Evolutionary conservation across 2,113 vertebrate genomes (phyloP), one percentile per base, ranked within the genome.

Genomic region (Serinus canaria): DNA sequence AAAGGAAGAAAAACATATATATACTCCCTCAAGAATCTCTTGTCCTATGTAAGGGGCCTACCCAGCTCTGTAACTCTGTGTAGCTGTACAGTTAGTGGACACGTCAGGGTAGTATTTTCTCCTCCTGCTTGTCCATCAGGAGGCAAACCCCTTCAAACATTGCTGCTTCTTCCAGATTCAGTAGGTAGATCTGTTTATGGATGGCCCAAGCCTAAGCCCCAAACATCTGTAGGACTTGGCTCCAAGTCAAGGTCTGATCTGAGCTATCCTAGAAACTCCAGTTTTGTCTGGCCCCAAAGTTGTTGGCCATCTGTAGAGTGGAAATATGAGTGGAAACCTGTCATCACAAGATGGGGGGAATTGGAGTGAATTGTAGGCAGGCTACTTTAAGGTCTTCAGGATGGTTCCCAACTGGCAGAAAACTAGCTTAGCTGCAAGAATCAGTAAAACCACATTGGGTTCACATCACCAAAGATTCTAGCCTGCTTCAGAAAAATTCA

Each of bases 251-350:
- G n/a, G 28, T 82, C 74, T 76, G 77, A 76, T 66, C 73, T 53
- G 77, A 94, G 66, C 81, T 84, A 82, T 79, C 74, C 74, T 82
- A 89, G 87, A 94, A 95, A 89, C 81, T 92, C 69, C 69, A 94
- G 66, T 64, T 94, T 91, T 87, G 53, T 81, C 94, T 95, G 74
- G 83, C 83, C 68, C 56, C 81, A 76, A 86, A 83, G 69, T 84
- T 87, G 44, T 16, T 86, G 59, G 73, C 80, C 39, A 92, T 81
- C 89, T 67, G 55, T 76, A 89, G 47, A 83, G 83, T 83, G 73
- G 89, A 95, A 96, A 92, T 44, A 60, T n/a, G 56, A 95, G 52
- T 84, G 64, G 73, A 95, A 94, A 87, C 17, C 60, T 86, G 72
- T 78, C 92, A 81, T 93, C 43, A 15, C 44, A 94, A 87, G 76